phyloP scores from a whole-genome alignment of 2,113 vertebrate genomes.

The Sphaerodactylus townsendi region DNA sequence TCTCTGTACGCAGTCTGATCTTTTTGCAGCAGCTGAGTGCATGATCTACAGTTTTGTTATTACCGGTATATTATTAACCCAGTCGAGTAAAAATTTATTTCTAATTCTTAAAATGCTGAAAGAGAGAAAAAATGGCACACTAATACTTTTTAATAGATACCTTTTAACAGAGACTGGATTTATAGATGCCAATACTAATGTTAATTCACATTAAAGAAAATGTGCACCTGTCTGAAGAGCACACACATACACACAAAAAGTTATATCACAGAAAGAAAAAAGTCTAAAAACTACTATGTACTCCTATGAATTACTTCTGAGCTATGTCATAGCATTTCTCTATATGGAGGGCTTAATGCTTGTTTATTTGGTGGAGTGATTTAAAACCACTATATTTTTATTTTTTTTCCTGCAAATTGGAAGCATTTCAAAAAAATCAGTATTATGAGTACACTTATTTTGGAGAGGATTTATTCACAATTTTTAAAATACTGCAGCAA shows the following conservation, averaged over 20 bases:
- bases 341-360: neutral
- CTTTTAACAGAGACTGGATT: neutral
- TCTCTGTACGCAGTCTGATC: too few relatives aligned
- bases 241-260: neutral
- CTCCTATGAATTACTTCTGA: neutral
- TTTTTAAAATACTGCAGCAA: too few relatives aligned
- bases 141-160: neutral
- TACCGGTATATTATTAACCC: neutral
- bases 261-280: neutral
- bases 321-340: neutral
- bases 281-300: neutral
- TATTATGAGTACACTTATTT: too few relatives aligned
- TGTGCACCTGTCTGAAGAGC: neutral
- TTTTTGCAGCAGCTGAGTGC: too few relatives aligned
- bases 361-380: too few relatives aligned
- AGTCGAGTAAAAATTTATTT: neutral
- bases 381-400: neutral
- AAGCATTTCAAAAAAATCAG: neutral
- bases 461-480: too few relatives aligned
- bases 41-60: too few relatives aligned
- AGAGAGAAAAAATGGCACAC: neutral
- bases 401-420: neutral
- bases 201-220: neutral
- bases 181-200: neutral
- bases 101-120: neutral